Conservation (phyloP, 2,888 invertebrate genomes). For the Bombylius discolor region DNA sequence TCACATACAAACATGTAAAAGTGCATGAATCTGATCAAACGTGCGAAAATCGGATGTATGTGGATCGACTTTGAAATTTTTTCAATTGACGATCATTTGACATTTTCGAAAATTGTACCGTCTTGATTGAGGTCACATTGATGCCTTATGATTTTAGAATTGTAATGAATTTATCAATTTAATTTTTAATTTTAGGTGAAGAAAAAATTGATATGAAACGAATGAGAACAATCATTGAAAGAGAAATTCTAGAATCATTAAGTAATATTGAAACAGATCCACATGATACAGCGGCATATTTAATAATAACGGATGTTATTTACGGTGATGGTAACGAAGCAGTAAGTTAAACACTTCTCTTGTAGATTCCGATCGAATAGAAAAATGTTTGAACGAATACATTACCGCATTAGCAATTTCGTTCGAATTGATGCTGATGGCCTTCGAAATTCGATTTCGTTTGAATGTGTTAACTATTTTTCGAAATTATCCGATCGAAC, state of each 20-base stretch:
- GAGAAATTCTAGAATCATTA: constrained; percentile 53
- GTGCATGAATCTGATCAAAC: no score
- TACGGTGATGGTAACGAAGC: constrained; percentile 63
- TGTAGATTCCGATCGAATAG: no score
- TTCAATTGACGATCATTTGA: no score
- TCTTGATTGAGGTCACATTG: not conserved
- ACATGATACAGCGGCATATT: constrained; percentile 61
- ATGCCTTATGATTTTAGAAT: not conserved
- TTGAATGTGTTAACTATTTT: no score
- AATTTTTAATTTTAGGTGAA: constrained; percentile 19
- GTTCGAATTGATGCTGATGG: no score
- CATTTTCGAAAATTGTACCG: not conserved
- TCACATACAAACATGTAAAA: no score
- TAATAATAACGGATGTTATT: constrained; percentile 69
- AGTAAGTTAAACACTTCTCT: constrained; percentile 39
- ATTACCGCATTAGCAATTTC: no score
- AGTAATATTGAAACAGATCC: constrained; percentile 64
- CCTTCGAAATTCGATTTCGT: no score
- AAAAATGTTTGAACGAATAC: no score
- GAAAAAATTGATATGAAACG: constrained; percentile 60
- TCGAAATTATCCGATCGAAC: no score
- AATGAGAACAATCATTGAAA: constrained; percentile 56
- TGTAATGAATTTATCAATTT: not conserved
- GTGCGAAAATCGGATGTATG: no score
- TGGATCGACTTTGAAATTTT: no score